phyloP scores from a whole-genome alignment of 2,888 invertebrate genomes.

The Nemurella pictetii region DNA sequence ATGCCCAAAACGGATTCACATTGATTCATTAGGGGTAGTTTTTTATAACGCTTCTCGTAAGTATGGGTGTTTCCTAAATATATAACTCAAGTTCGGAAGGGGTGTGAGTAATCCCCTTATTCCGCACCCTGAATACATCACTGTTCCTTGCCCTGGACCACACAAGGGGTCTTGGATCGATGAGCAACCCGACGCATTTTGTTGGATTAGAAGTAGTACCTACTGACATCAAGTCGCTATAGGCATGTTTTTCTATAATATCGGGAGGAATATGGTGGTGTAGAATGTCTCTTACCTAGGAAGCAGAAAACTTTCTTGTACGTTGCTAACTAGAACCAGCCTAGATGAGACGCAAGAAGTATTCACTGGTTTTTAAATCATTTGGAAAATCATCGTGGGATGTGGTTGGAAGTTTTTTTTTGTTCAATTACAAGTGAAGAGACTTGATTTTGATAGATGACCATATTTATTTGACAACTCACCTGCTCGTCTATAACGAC shows the following conservation, averaged over 20 bases:
- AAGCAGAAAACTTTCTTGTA: too few relatives aligned
- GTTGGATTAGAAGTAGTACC: too few relatives aligned
- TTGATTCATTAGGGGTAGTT: background rate
- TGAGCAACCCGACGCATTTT: background rate
- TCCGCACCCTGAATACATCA: background rate
- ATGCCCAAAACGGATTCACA: background rate
- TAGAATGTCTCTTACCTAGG: background rate
- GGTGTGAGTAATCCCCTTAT: background rate
- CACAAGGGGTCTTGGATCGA: background rate
- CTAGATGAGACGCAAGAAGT: background rate
- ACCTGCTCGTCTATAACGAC: background rate
- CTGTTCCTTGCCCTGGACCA: background rate
- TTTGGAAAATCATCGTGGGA: background rate
- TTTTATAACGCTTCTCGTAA: background rate
- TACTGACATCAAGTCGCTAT: background rate
- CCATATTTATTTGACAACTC: background rate
- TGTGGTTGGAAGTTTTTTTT: background rate
- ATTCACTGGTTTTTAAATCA: background rate
- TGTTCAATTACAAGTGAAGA: background rate
- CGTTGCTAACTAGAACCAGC: background rate
- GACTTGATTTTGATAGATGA: background rate
- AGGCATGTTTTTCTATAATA: background rate
- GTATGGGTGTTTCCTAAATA: background rate
- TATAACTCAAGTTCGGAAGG: background rate
- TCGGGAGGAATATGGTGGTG: too few relatives aligned